Evolutionary conservation across 92 coral and sea anemone species (phyloP), one percentile per base, ranked within the genome.

Genomic region (Zoanthus sociatus): DNA sequence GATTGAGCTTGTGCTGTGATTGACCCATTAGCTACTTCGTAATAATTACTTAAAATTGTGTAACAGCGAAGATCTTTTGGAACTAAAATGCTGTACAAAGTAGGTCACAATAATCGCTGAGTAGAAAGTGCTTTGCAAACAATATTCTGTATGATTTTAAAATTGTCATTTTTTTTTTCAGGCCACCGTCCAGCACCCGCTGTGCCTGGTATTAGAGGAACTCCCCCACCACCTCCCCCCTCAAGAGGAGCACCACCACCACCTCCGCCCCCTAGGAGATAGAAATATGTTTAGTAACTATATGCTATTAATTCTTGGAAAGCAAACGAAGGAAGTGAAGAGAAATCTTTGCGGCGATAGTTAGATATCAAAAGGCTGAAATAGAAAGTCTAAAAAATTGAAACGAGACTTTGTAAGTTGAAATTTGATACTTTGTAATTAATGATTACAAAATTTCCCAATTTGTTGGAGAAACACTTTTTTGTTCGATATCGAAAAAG

Each of bases 241-340:
- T 88, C 94, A 88, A 93, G 99, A 75, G 97, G 98, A 67, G 94
- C 99, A 5, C 98, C 98, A n/a, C 99, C 99, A n/a, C 99, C 99
- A 42, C 98, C 98, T 14, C 98, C 98, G 58, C 98, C 98, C 82
- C 98, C 75, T 81, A 66, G 85, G 32, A 70, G 85, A 81, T 81
- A 81, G 73, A 44, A 78, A 46, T 20, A 61, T 81, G 64, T 63
- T 17, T 81, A 69, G 74, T 81, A 42, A 81, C 51, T 66, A 64
- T 50, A 74, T 20, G 53, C 15, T 63, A 81, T 44, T 14, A 44
- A 66, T 81, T 81, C 60, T 53, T 45, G 45, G 45, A 66, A 53
- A 66, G 42, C 33, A 68, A 70, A 30, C 15, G 42, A 16, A 18
- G 20, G 61, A 5, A 47, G 12, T 63, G 60, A 33, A 44, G 73